A percentile compares a stretch with the other conserved stretches of the same genome.
phyloP scores from a whole-genome alignment of 2,888 invertebrate genomes.

The Spodoptera littoralis region DNA sequence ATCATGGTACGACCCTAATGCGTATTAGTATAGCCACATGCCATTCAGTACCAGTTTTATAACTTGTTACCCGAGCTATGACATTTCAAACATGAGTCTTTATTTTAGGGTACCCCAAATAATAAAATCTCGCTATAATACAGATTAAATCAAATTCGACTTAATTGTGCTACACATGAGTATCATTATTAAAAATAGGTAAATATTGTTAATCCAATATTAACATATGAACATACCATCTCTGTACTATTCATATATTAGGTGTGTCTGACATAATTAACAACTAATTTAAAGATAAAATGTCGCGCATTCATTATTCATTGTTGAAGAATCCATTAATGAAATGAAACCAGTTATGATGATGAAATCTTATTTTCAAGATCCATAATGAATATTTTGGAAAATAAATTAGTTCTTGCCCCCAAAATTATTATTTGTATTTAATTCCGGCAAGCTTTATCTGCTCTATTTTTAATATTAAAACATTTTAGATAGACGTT shows the following conservation, averaged over 20 bases:
- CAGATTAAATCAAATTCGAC: neutral
- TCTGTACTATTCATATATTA: neutral
- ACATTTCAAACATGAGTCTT: constrained; percentile 2
- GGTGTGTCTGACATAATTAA: constrained; percentile 12
- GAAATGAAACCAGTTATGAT: constrained; percentile 43
- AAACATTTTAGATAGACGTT: no score
- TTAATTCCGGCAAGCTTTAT: no score
- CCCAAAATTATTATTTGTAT: no score
- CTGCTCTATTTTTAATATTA: no score
- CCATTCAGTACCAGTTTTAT: constrained; percentile 19
- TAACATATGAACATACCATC: constrained; percentile 1
- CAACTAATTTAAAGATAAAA: constrained; percentile 10
- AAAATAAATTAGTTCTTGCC: no score
- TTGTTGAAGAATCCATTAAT: constrained; percentile 40
- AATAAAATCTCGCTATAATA: constrained; percentile 12
- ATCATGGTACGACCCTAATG: no score
- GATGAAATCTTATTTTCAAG: constrained; percentile 28
- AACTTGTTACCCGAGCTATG: constrained; percentile 12
- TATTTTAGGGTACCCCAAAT: constrained; percentile 3
- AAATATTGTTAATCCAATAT: constrained; percentile 8
- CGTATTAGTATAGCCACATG: neutral
- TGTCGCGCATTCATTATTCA: constrained; percentile 31
- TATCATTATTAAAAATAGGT: constrained; percentile 16
- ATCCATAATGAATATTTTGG: no score
- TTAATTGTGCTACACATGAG: constrained; percentile 3